Evolutionary conservation across 2,113 vertebrate genomes (phyloP).

Genomic region (Eublepharis macularius): DNA sequence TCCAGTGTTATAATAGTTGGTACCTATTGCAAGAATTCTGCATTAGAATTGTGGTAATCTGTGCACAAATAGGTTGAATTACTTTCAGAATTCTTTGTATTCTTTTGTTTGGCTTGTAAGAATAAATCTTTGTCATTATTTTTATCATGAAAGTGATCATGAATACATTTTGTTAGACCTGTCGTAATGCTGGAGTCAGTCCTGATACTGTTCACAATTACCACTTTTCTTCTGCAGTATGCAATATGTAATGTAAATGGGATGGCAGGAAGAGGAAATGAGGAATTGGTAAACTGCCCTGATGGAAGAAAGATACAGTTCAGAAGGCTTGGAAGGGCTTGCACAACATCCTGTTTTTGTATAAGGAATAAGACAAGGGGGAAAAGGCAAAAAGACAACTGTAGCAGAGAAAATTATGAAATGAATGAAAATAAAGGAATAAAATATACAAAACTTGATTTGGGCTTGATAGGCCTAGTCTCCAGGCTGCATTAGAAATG

Average conservation of each 20-base stretch:
- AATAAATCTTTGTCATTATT: neutral
- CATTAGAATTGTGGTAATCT: neutral
- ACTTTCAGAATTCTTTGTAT: neutral
- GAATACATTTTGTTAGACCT: neutral
- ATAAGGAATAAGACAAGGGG: neutral
- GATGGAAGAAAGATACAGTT: neutral
- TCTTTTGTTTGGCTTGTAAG: neutral
- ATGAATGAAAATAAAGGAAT: neutral
- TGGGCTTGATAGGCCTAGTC: neutral
- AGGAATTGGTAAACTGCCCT: neutral
- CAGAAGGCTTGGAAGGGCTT: neutral
- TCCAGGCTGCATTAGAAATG: neutral
- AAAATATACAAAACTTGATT: neutral
- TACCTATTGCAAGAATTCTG: neutral
- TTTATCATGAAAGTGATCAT: neutral
- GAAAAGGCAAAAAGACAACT: neutral
- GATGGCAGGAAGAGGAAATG: neutral
- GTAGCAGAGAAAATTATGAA: neutral
- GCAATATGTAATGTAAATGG: neutral
- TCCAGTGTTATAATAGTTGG: neutral
- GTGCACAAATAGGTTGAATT: neutral
- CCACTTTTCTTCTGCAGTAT: neutral
- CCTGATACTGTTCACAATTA: neutral
- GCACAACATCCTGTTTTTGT: neutral
- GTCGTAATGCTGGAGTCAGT: neutral